phyloP scores from a whole-genome alignment of 2,113 vertebrate genomes.

The Lipotes vexillifer region DNA sequence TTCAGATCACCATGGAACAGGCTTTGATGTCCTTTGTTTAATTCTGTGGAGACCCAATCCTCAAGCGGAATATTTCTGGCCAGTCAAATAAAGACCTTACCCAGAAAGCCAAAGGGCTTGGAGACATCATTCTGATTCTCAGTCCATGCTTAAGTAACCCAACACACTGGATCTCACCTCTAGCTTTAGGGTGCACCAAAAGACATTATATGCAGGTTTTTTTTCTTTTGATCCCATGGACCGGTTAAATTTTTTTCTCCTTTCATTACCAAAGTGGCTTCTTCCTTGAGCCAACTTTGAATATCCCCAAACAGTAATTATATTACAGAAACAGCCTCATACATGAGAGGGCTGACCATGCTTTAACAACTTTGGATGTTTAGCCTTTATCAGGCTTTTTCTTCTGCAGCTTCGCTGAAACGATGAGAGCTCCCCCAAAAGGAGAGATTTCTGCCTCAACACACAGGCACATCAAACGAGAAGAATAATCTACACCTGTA shows the following conservation, averaged over 20 bases:
- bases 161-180: background rate
- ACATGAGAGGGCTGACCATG: background rate
- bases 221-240: background rate
- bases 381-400: background rate
- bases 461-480: background rate
- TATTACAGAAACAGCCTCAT: slow-evolving; percentile 28
- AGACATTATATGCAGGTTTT: background rate
- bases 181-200: slow-evolving; percentile 23
- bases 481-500: background rate
- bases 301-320: background rate
- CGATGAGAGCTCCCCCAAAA: background rate
- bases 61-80: slow-evolving; percentile 35
- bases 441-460: background rate
- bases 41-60: slow-evolving; percentile 43
- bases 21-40: slow-evolving; percentile 57
- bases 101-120: slow-evolving; percentile 39
- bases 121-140: background rate
- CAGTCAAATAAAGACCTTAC: slow-evolving; percentile 41
- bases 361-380: background rate
- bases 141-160: slow-evolving; percentile 19
- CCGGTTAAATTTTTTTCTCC: background rate
- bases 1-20: slow-evolving; percentile 56
- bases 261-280: slow-evolving; percentile 38
- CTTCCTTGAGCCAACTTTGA: background rate
- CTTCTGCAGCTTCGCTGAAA: background rate